phyloP scores from a whole-genome alignment of 2,888 invertebrate genomes.

The Epicampocera succincta region DNA sequence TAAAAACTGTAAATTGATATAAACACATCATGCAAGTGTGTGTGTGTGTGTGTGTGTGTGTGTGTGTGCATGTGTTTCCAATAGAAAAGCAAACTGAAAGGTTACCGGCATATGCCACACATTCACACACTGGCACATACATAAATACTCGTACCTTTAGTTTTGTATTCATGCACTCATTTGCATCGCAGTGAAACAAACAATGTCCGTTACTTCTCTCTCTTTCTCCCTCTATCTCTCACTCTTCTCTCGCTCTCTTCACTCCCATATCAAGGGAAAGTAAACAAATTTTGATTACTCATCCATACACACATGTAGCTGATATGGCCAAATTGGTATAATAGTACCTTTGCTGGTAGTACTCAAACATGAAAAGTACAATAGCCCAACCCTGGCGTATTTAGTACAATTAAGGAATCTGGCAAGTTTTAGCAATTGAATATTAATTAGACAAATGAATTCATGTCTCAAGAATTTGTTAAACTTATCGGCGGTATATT shows the following conservation, averaged over 20 bases:
- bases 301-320: background rate
- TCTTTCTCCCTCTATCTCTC: background rate
- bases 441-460: too few species aligned
- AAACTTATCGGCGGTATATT: too few species aligned
- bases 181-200: background rate
- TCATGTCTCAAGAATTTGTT: too few species aligned
- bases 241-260: background rate
- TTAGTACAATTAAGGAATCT: too few species aligned
- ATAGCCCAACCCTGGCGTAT: too few species aligned
- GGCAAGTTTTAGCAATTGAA: too few species aligned
- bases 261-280: slow-evolving; percentile 6
- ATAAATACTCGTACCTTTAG: slow-evolving; percentile 3
- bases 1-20: slow-evolving; percentile 54
- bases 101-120: background rate
- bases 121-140: background rate
- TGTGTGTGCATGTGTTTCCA: background rate
- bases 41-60: background rate
- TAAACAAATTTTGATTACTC: slow-evolving; percentile 29
- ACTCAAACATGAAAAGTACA: too few species aligned
- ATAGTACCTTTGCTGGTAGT: too few species aligned
- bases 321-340: too few species aligned
- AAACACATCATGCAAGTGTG: slow-evolving; percentile 9
- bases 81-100: slow-evolving; percentile 3
- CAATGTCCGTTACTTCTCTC: background rate
- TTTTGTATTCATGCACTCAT: background rate